These are phyloP conservation scores for Rhadinocentrus ornatus DNA, from an alignment of 2,797 vertebrate species.

Conservation along the genomic window DNA sequence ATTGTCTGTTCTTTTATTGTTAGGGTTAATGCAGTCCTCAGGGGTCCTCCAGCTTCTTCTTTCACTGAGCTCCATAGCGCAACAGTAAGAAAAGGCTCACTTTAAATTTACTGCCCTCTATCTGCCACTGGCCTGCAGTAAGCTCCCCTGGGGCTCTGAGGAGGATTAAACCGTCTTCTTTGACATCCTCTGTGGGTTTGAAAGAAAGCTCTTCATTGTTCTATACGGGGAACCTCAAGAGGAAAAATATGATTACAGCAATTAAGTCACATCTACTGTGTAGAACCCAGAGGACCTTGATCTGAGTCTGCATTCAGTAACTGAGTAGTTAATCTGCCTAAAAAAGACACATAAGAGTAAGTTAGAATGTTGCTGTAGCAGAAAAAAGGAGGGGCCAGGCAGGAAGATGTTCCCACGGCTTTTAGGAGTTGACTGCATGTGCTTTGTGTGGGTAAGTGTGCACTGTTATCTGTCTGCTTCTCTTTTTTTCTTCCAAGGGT, in stretches of 20 bases:
- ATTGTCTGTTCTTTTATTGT: conserved; percentile 84
- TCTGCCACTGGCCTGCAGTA: conserved; percentile 74
- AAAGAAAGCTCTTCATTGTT: conserved; percentile 70
- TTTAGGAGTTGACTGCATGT: conserved; percentile 50
- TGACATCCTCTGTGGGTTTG: conserved; percentile 66
- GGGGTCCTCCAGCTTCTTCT: conserved; percentile 78
- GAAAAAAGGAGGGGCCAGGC: conserved; percentile 29
- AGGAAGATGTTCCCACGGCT: conserved; percentile 64
- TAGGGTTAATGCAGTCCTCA: conserved; percentile 84
- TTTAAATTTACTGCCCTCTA: conserved; percentile 84
- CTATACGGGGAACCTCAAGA: conserved; percentile 58
- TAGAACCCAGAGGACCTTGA: conserved; percentile 34
- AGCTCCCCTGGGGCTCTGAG: conserved; percentile 62
- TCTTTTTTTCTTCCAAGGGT: conserved; percentile 46
- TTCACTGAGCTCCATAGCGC: conserved; percentile 70
- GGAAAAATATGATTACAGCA: conserved; percentile 64
- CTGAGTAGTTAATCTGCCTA: conserved; percentile 51
- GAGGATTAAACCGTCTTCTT: conserved; percentile 70
- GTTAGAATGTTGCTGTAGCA: conserved; percentile 26
- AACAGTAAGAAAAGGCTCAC: conserved; percentile 60
- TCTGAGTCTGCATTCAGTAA: conserved; percentile 32
- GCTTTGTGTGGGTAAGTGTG: conserved; percentile 49
- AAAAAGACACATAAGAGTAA: conserved; percentile 48
- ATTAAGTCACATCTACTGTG: conserved; percentile 52
- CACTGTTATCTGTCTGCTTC: conserved; percentile 57